Base-by-base conservation (phyloP, 2,888 invertebrate species). In the Heliconius charithonia region DNA sequence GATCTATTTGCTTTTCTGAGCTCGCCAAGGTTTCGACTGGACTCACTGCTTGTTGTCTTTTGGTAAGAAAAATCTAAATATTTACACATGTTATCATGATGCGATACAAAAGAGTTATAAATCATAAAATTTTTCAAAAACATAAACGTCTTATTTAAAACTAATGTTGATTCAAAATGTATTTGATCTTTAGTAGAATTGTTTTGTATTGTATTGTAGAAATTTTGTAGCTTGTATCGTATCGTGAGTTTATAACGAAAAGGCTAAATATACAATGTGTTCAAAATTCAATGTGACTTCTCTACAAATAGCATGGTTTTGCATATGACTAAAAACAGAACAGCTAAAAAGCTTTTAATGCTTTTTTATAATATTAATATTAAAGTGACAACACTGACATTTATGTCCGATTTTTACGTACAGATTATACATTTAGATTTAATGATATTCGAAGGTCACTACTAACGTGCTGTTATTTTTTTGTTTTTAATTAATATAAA, bases 1-100 rank as follows among this genome's bases (percentile, higher is more conserved):
- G 98, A 88, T 97, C 97, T 9, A 95, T 98, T 78, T 96, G 96
- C 85, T 96, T 98, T 87, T 97, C 97, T 3, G 97, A 98, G 91
- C 94, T 98, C 84, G 96, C 97, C 65, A 97, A 97, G 92, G 96
- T 97, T 71, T 97, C 97, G 71, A 97, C 97, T 79, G 97, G 97
- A 70, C 94, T 99, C 81, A 97, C 97, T 79, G 97, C 98, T 69
- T 97, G 97, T 89, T 97, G 97, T 87, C 93, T 98, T 80, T 94
- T 98, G 87, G 96, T 98, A 81, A 90, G 83, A 62, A 83, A 84
- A 78, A 77, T 81, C 56, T 83, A 81, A 82, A 71, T 41, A 70
- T 67, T n/a, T 71, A 56, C 27, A 62, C 62, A 25, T 29, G n/a
- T 29, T 65, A 12, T 51, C 25, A 63, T 79, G 65, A 56, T 59